These are phyloP conservation scores for Diachrysia chrysitis DNA, from an alignment of 2,888 invertebrate species.

Conservation along the genomic window DNA sequence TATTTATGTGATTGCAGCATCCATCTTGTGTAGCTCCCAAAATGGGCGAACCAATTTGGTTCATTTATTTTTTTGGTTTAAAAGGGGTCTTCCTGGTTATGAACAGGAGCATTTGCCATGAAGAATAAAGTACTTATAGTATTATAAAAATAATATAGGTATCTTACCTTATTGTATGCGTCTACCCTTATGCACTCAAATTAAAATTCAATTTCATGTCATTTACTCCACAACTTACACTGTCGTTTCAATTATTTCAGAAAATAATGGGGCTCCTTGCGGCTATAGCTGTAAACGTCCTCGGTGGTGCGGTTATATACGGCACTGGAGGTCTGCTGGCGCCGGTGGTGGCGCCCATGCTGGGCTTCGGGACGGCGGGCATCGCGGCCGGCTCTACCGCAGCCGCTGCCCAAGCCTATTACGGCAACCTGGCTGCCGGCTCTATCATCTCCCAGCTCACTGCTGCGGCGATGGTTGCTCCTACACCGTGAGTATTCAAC, in stretches of 20 bases:
- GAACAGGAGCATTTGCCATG: no score
- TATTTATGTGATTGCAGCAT: no score
- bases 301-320: slow-evolving; percentile 74
- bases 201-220: no score
- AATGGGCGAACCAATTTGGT: no score
- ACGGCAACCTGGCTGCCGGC: slow-evolving; percentile 78
- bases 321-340: slow-evolving; percentile 74
- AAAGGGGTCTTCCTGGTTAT: no score
- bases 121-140: no score
- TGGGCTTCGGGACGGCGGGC: slow-evolving; percentile 76
- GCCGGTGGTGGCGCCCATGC: slow-evolving; percentile 69
- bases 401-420: slow-evolving; percentile 78
- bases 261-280: slow-evolving; percentile 70
- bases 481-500: slow-evolving; percentile 72
- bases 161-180: no score
- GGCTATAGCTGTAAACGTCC: slow-evolving; percentile 68
- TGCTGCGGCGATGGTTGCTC: slow-evolving; percentile 78
- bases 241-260: slow-evolving; percentile 21
- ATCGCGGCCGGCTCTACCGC: slow-evolving; percentile 75
- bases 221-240: no score
- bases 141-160: no score
- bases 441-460: slow-evolving; percentile 77
- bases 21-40: no score
- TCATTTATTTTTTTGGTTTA: no score
- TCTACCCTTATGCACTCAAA: no score